Base-by-base conservation (phyloP, 2,113 vertebrate genomes). In the Phalacrocorax aristotelis region DNA sequence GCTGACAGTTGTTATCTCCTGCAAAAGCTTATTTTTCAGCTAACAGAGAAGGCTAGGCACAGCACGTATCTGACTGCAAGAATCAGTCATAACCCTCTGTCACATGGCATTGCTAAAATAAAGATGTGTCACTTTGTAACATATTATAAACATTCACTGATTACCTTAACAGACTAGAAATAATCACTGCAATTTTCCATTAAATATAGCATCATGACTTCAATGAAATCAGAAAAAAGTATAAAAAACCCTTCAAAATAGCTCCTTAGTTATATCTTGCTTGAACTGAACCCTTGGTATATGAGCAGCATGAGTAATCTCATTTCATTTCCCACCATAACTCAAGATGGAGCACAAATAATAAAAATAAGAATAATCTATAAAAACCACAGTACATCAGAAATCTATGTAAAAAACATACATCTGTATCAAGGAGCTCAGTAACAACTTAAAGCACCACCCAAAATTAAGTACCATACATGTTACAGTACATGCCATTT, bases 401-500 rank as follows among this genome's bases (percentile, higher is more conserved):
- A 95, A 94, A 75, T 93, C 80, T 68, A 79, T 88, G 81, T 97
- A 93, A 96, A 94, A 93, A 93, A 83, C 87, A 75, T 72, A 95
- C 0, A 0, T 76, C 71, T 52, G 32, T 84, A 94, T 91, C 95
- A 94, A 97, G 95, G 88, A 95, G 76, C 90, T 97, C 84, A 79
- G 83, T 84, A 89, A 91, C 91, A 94, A 94, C 88, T 96, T 94
- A 95, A 97, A 97, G 96, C 96, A 97, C 93, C 94, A 97, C 92
- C 94, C 86, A 88, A 91, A 97, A 92, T 95, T 95, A 95, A 93
- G 94, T 96, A 96, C 92, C 83, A 92, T 95, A 95, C 68, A 55
- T 95, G 75, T 96, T 96, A 97, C 94, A 97, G 95, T 97, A 97
- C 92, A 96, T 97, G 91, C 95, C 92, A 97, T 95, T 96, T 95